Evolutionary conservation across 2,888 invertebrate genomes (phyloP), one percentile per base, ranked within the genome.

Genomic region (Sisyra terminalis): DNA sequence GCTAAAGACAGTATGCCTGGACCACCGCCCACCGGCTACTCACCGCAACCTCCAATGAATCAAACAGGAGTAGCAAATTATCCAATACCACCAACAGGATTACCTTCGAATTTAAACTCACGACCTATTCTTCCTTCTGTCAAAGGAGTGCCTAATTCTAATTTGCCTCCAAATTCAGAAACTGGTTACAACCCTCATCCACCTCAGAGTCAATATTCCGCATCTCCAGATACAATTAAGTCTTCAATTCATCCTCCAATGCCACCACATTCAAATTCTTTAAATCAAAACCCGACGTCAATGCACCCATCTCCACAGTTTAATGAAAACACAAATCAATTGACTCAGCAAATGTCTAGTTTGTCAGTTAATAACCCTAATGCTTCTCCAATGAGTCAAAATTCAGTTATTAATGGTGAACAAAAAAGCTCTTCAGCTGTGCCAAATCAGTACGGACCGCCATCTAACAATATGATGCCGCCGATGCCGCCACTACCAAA

Each of bases 291-390:
- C 6, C 37, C 37, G 3, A 16, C 35, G 9, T 35, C 37, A 18
- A 2, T 17, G 9, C 18, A 15, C 10, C 37, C 16, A 17, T 8
- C 11, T 18, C 3, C 16, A 16, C 37, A 37, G 18, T 11, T 24
- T 24, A 24, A 24, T 24, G 24, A 16, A 17, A 37, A 16, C 16
- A 13, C 37, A 18, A 37, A 37, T 37, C 37, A 37, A 18, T 37
- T 37, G 17, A 16, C 17, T 7, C 37, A 37, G 17, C 37, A 37
- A 17, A 37, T 37, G 37, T 16, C 37, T 7, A 18, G 17, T n/a
- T 18, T 37, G 9, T 16, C 14, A 17, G 18, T 37, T 13, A 37
- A 37, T 11, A 16, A 13, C 14, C 37, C 16, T 3, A 16, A 4
- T 32, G 6, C 18, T 3, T 17, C 37, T 17, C 37, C 37, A 17